phyloP scores from a whole-genome alignment of 2,888 invertebrate genomes.

The Ormia ochracea region DNA sequence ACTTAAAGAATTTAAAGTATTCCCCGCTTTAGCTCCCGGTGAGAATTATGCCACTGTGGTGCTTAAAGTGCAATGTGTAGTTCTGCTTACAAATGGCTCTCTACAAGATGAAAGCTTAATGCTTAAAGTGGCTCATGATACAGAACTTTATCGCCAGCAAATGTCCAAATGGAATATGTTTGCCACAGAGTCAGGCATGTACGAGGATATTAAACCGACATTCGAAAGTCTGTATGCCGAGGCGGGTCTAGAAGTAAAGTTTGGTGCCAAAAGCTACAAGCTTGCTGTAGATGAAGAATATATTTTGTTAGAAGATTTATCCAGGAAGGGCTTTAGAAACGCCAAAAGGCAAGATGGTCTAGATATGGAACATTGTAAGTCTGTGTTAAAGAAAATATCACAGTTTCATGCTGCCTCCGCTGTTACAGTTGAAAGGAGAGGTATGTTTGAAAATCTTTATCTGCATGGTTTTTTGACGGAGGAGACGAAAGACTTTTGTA shows the following conservation, averaged over 20 bases:
- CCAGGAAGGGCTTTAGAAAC: slow-evolving; percentile 66
- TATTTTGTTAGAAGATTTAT: slow-evolving; percentile 70
- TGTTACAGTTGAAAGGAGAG: slow-evolving; percentile 65
- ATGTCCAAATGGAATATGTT: slow-evolving; percentile 66
- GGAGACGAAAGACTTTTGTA: slow-evolving; percentile 48
- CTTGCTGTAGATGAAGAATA: slow-evolving; percentile 50
- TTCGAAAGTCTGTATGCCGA: slow-evolving; percentile 69
- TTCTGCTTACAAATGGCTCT: slow-evolving; percentile 51
- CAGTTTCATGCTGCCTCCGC: slow-evolving; percentile 74
- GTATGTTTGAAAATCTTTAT: slow-evolving; percentile 51
- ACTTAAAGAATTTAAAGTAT: slow-evolving; percentile 65
- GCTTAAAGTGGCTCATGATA: slow-evolving; percentile 70
- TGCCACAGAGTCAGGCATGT: slow-evolving; percentile 69
- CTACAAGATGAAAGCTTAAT: slow-evolving; percentile 65
- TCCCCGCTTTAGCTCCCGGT: slow-evolving; percentile 66
- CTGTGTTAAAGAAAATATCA: slow-evolving; percentile 69
- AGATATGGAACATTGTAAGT: slow-evolving; percentile 67
- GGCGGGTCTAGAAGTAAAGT: slow-evolving; percentile 65
- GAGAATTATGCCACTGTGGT: slow-evolving; percentile 72
- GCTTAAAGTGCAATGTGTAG: slow-evolving; percentile 67
- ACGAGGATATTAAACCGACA: slow-evolving; percentile 67
- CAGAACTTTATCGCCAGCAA: slow-evolving; percentile 54
- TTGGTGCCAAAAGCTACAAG: slow-evolving; percentile 67
- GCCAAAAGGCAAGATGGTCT: slow-evolving; percentile 69
- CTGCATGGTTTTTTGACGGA: slow-evolving; percentile 52